phyloP scores from a whole-genome alignment of 2,888 invertebrate species.

The Conops quadrifasciatus region DNA sequence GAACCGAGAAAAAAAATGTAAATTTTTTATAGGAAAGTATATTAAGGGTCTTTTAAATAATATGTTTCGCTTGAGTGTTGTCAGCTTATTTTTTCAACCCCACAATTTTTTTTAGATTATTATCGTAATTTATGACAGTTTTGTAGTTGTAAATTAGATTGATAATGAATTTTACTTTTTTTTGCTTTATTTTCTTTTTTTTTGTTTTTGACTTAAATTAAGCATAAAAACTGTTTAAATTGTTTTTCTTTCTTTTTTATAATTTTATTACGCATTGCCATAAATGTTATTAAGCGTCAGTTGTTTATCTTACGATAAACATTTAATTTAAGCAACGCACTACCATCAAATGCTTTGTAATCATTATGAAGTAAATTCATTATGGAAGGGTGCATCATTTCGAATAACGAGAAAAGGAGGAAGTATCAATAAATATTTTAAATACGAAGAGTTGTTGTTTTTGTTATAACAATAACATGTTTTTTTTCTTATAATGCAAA shows the following conservation, averaged over 20 bases:
- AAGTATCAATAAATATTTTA: too few species aligned
- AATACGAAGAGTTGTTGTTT: too few species aligned
- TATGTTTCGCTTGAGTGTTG: constrained; percentile 9
- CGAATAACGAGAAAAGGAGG: too few species aligned
- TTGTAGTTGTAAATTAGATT: constrained; percentile 33
- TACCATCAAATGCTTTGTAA: too few species aligned
- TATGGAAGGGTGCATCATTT: too few species aligned
- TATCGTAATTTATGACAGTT: constrained; percentile 31
- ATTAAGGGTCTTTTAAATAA: constrained; percentile 19
- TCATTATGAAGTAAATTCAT: too few species aligned
- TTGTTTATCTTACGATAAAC: not conserved
- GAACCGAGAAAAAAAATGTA: too few species aligned
- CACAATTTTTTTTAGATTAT: not conserved
- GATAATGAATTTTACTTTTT: constrained; percentile 27
- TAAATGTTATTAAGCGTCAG: not conserved
- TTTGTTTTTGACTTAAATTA: constrained; percentile 19
- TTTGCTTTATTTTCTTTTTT: not conserved
- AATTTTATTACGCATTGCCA: not conserved
- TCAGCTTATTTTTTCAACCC: not conserved
- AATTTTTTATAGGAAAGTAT: too few species aligned
- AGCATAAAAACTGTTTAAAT: constrained; percentile 27
- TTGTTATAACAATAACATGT: too few species aligned
- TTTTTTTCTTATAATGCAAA: too few species aligned
- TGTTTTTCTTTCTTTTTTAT: constrained; percentile 13
- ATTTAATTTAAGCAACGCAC: too few species aligned